Base-by-base conservation (phyloP, 2,888 invertebrate genomes). In the Plusia festucae region DNA sequence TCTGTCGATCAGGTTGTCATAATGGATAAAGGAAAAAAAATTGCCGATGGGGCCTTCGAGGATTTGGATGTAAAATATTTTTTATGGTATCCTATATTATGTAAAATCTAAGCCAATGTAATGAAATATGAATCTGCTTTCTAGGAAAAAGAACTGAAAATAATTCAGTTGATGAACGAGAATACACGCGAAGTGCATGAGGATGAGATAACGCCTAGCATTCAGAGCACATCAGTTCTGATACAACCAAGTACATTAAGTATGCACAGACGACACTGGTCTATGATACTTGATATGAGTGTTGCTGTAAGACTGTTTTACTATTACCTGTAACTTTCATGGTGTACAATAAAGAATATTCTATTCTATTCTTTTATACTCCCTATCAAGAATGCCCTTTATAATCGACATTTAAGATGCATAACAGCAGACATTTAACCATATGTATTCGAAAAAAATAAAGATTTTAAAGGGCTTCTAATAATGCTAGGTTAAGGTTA, bases 1-100 rank as follows among this genome's bases (percentile, higher is more conserved):
- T 93, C 96, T 46, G 97, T 96, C 1, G 97, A 97, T 85, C 96
- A 96, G 65, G 95, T 95, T 16, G 85, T 95, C 0, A 90, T 95
- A 15, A 88, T 95, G 92, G 89, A 93, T 13, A 92, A 93, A 65
- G 93, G 94, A 32, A 88, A 82, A 62, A 84, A 93, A 18, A 73
- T 92, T 9, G 93, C 90, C 4, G 84, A 90, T 68, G 94, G 94
- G 60, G 84, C 83, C 24, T 94, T 92, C 68, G 87, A 90, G 52
- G 89, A 91, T 6, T 82, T 95, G 30, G 87, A 90, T 54, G 94
- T 94, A 89, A 89, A 5, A 53, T 78, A 75, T 24, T 20, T 52
- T 27, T 15, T 27, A 56, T 8, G 8, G 16, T 20, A 44, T n/a
- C 4, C 24, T 4, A 13, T 22, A 7, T 4, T 5, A 22, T 24